Evolutionary conservation across 2,888 invertebrate genomes (phyloP).

Genomic region (Physocephala rufipes): DNA sequence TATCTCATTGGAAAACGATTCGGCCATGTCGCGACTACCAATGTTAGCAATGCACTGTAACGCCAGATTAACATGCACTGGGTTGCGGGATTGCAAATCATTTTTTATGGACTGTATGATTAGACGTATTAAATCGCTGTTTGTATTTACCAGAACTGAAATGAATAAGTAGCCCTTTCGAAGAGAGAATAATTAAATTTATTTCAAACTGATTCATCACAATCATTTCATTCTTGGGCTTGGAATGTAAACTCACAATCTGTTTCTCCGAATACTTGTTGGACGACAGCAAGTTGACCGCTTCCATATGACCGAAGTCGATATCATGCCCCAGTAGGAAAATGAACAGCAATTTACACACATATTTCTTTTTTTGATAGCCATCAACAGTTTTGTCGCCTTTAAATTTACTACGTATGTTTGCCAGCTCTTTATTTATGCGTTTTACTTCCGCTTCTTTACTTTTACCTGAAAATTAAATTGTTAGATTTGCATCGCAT

Average conservation of each 20-base stretch:
- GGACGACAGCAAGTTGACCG: conserved; percentile 97
- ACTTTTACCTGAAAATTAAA: conserved; percentile 81
- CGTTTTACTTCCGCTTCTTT: conserved; percentile 99
- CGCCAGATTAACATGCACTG: conserved; percentile 97
- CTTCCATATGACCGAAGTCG: conserved; percentile 99
- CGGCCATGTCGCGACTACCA: conserved; percentile 99
- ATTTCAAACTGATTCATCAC: neutral
- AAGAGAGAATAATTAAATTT: conserved; percentile 27
- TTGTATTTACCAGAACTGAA: conserved; percentile 98
- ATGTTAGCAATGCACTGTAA: conserved; percentile 99
- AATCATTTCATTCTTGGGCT: too few relatives aligned
- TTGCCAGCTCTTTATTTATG: conserved; percentile 99
- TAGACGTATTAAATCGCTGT: conserved; percentile 98
- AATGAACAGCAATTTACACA: conserved; percentile 98
- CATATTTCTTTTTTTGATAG: conserved; percentile 99
- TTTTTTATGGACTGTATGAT: conserved; percentile 99
- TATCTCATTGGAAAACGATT: conserved; percentile 97
- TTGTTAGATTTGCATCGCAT: too few relatives aligned
- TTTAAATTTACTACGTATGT: conserved; percentile 99
- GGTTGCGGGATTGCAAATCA: conserved; percentile 95
- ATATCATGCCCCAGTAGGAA: conserved; percentile 99
- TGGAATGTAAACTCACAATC: conserved; percentile 76
- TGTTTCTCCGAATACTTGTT: conserved; percentile 99
- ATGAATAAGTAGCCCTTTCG: conserved; percentile 98
- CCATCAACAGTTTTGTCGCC: conserved; percentile 99